Percentiles rank a stretch among this genome's conserved stretches.
Evolutionary conservation across 2,888 invertebrate species (phyloP).

Genomic region (Drosophila anomalipes): DNA sequence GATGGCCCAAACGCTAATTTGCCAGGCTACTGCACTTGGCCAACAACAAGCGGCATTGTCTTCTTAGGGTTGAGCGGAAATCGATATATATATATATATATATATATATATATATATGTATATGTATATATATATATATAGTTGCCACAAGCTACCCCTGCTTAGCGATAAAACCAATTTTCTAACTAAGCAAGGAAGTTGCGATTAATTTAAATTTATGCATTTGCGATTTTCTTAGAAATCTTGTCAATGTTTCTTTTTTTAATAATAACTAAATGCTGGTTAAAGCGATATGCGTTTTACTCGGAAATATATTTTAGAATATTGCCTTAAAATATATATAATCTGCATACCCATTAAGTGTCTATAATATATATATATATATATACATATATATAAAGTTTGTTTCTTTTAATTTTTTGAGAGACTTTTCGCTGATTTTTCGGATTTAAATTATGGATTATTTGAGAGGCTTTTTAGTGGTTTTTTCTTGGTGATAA

Average conservation of each 20-base stretch:
- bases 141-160: not conserved
- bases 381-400: not conserved
- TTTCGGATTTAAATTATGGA: not conserved
- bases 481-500: not conserved
- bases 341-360: not conserved
- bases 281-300: not conserved
- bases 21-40: conserved; percentile 32
- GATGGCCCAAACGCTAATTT: conserved; percentile 27
- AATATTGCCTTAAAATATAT: not conserved
- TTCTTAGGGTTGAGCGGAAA: conserved; percentile 30
- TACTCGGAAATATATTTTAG: not conserved
- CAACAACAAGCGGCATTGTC: conserved; percentile 3
- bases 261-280: not conserved
- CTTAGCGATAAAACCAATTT: conserved; percentile 13
- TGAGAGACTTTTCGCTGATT: not conserved
- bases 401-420: not conserved
- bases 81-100: conserved; percentile 10
- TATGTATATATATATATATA: not conserved
- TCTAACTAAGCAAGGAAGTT: not conserved
- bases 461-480: not conserved
- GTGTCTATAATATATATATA: not conserved
- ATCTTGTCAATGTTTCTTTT: not conserved
- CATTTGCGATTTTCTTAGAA: conserved; percentile 11
- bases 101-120: not conserved
- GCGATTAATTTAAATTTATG: not conserved